Conservation (phyloP, 2,797 vertebrate genomes). For the Catamblyrhynchus diadema region DNA sequence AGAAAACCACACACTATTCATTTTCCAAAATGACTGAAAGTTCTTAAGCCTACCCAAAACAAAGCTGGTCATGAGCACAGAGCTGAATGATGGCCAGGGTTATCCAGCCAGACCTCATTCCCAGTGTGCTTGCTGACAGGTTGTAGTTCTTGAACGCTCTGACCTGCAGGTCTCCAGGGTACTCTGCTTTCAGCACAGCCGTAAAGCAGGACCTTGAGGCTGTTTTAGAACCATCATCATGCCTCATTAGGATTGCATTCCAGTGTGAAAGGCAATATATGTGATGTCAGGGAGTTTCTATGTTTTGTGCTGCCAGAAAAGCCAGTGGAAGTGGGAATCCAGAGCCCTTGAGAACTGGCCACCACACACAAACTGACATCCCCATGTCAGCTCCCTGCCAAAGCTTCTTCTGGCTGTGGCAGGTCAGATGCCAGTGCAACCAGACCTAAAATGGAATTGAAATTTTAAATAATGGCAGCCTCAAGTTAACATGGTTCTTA, state of each 20-base stretch:
- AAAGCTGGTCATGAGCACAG: background rate
- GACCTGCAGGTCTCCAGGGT: background rate
- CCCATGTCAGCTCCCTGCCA: background rate
- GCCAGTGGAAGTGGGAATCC: background rate
- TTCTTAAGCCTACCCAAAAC: background rate
- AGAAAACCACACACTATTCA: background rate
- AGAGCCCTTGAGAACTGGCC: background rate
- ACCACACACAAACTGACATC: background rate
- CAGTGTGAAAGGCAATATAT: background rate
- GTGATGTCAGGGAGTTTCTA: slow-evolving; percentile 9
- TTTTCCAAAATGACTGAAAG: background rate
- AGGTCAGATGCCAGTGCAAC: background rate
- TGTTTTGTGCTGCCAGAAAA: background rate
- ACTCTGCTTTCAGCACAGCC: background rate
- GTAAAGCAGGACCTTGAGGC: background rate
- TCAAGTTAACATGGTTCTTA: background rate
- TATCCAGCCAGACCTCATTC: background rate
- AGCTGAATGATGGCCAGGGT: background rate
- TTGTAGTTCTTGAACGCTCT: background rate
- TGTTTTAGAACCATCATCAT: background rate
- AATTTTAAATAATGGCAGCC: background rate
- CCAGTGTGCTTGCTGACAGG: background rate
- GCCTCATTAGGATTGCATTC: background rate
- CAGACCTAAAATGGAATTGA: slow-evolving; percentile 35
- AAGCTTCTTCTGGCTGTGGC: background rate